Conservation (phyloP, 2,113 vertebrate genomes). For the Scatophagus argus region DNA sequence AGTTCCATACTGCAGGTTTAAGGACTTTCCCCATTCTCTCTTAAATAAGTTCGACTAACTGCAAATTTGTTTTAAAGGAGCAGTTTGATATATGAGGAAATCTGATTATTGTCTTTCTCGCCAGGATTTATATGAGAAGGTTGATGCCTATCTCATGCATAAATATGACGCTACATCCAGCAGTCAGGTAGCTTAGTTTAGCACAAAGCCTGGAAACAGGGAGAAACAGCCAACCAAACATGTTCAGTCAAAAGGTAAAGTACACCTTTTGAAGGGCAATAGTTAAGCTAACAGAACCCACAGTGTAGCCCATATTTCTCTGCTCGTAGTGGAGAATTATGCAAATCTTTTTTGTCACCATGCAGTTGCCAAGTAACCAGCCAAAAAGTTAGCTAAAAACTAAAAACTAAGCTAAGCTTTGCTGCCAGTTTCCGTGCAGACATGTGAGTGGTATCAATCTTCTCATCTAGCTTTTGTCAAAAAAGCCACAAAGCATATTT, state of each 20-base stretch:
- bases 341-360: background rate
- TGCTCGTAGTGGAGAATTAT: background rate
- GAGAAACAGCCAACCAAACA: background rate
- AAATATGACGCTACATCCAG: background rate
- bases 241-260: no score
- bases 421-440: no score
- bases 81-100: background rate
- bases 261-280: background rate
- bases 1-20: no score
- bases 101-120: background rate
- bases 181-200: background rate
- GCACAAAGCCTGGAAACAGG: background rate
- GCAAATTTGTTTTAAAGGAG: no score
- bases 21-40: background rate
- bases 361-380: background rate
- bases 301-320: background rate
- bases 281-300: background rate
- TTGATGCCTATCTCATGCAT: background rate
- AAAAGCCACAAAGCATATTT: background rate
- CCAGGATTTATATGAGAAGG: background rate
- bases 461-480: no score
- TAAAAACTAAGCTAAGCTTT: no score
- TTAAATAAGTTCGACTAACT: no score
- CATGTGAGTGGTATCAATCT: no score
- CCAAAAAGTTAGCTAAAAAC: no score